phyloP scores from a whole-genome alignment of 1,140 invertebrate genomes.

The Caenorhabditis latens region DNA sequence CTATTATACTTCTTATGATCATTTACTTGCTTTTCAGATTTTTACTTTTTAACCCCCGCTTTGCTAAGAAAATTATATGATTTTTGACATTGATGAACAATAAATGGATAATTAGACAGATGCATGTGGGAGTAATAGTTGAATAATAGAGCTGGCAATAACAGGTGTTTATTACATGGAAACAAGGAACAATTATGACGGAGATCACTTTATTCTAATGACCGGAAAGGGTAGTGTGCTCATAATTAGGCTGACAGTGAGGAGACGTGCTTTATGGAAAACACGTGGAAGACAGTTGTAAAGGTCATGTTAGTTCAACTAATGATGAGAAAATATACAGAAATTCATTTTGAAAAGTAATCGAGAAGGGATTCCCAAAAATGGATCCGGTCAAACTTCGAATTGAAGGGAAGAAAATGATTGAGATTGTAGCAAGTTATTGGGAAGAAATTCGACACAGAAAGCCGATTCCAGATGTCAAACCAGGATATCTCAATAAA shows the following conservation, averaged over 20 bases:
- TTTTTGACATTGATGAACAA: background rate
- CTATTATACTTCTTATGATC: background rate
- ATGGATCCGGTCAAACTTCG: constrained; percentile 80
- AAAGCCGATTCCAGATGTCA: constrained; percentile 80
- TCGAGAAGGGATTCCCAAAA: no score
- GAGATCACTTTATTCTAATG: no score
- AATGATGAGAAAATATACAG: no score
- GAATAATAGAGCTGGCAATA: no score
- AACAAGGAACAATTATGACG: no score
- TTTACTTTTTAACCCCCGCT: background rate
- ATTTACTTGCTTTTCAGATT: background rate
- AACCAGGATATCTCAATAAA: constrained; percentile 81
- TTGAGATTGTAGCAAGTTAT: constrained; percentile 79
- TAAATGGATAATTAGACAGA: background rate
- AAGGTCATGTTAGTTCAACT: no score
- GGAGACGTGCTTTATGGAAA: no score
- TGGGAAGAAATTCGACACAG: constrained; percentile 84
- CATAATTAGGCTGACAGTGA: no score
- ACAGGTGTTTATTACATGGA: no score
- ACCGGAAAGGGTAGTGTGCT: no score
- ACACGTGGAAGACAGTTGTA: no score
- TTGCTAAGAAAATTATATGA: background rate
- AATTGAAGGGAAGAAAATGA: constrained; percentile 78
- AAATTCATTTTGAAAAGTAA: no score
- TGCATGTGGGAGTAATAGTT: constrained; percentile 15